Evolutionary conservation across 2,888 invertebrate genomes (phyloP).

Genomic region (Brachyopa scutellaris): DNA sequence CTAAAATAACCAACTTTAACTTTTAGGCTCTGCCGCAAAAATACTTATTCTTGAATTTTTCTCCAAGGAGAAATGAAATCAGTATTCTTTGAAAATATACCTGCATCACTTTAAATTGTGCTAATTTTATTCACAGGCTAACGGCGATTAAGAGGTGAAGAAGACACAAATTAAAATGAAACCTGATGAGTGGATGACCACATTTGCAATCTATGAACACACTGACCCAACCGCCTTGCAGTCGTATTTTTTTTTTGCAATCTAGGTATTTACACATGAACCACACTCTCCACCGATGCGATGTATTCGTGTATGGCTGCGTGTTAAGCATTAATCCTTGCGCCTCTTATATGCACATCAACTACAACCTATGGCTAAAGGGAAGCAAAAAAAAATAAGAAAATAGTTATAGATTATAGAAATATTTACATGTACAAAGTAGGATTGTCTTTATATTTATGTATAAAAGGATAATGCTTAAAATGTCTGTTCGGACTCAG

Average conservation of each 20-base stretch:
- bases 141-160: background rate
- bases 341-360: constrained; percentile 59
- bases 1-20: too few species aligned
- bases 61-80: too few species aligned
- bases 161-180: background rate
- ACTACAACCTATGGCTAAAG: constrained; percentile 63
- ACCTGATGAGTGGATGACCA: constrained; percentile 16
- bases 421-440: constrained; percentile 60
- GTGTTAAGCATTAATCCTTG: constrained; percentile 55
- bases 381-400: constrained; percentile 67
- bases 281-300: constrained; percentile 50
- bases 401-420: constrained; percentile 49
- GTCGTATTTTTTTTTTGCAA: constrained; percentile 14
- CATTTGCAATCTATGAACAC: constrained; percentile 13
- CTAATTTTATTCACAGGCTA: too few species aligned
- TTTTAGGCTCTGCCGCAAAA: too few species aligned
- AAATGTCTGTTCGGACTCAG: constrained; percentile 17
- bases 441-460: background rate
- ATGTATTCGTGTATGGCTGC: constrained; percentile 5
- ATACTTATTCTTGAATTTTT: too few species aligned
- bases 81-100: too few species aligned
- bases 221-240: too few species aligned
- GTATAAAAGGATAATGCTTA: too few species aligned
- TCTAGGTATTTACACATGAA: constrained; percentile 12
- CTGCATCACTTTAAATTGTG: too few species aligned